Base-by-base conservation (phyloP, 1,140 invertebrate genomes). In the Galendromus occidentalis region DNA sequence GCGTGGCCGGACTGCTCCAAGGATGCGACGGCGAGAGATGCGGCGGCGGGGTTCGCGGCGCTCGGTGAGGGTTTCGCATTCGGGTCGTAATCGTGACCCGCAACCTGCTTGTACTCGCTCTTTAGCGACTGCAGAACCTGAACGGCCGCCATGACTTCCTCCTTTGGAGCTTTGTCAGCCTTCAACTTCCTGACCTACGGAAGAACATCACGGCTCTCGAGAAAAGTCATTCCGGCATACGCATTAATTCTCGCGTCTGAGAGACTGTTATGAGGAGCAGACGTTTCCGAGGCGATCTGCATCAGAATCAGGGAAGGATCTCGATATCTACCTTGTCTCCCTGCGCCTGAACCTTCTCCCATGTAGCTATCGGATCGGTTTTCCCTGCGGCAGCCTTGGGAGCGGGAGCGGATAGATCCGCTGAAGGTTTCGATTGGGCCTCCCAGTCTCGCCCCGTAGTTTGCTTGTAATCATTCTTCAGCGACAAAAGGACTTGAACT, bases 71-170 rank as follows among this genome's bases (percentile, higher is more conserved):
- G 25, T 14, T 39, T 59, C 14, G 25, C 12, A 22, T 59, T 33
- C 4, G 14, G 51, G 25, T 68, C 66, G 9, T 63, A 47, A 7
- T 68, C 67, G 30, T 12, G 39, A 17, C 65, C 55, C 20, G n/a
- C 25, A 28, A 9, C 2, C 28, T 18, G 28, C 63, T 68, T 86
- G 73, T 82, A 88, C 55, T 85, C 77, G 1, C 78, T 76, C 73
- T 88, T 88, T 18, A 88, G 73, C 7, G 70, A 70, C 14, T 85
- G 71, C 29, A 86, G 73, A 41, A 71, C 71, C 70, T 85, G 81
- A 0, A 85, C 82, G 67, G 80, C 82, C 25, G 72, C 70, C 67
- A 84, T 82, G 66, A 86, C 75, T 44, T 69, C 70, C 28, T 41
- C 67, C 55, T 75, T 74, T 14, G 47, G 14, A 12, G 64, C 67